Evolutionary conservation across 2,797 vertebrate genomes (phyloP), one percentile per base, ranked within the genome.

Genomic region (Parauchenoglanis ngamensis): DNA sequence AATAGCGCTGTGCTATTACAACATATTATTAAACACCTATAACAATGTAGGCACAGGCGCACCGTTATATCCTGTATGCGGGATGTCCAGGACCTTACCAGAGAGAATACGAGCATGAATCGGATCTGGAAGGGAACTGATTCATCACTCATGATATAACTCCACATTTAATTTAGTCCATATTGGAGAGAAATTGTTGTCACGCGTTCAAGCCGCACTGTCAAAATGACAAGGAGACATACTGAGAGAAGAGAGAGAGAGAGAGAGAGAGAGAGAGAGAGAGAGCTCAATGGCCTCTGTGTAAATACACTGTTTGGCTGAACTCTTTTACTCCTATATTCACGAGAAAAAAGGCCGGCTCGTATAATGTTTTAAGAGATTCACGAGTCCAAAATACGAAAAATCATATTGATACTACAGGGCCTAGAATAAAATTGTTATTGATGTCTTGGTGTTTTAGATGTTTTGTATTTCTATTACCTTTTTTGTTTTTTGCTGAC

Each of bases 81-180:
- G 73, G 83, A 90, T 92, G 87, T 91, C 92, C 87, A 87, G 88
- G 86, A 89, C 81, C 90, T 92, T 92, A 91, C 80, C 92, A 90
- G 89, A 80, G 56, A 19, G 44, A 92, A 89, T 90, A 90, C 57
- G 85, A 87, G 88, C 90, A 88, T 88, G 90, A 89, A 89, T 84
- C 82, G 87, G 89, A 91, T 86, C 89, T 91, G 77, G 77, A 91
- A 90, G 89, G 87, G 88, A 92, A 92, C 90, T 93, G 88, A 89
- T 90, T 86, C 19, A 54, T 91, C 83, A 92, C 90, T 92, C 91
- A 92, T 94, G 89, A 94, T 94, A 93, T 94, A 90, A 94, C 94
- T 95, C 93, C 84, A 90, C 89, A 91, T 95, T 94, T 93, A 93
- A 94, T 95, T 92, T 90, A 93, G 94, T 85, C 93, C 93, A 94